Evolutionary conservation across 2,797 vertebrate genomes (phyloP).

Genomic region (Sebastes hopkinsi): DNA sequence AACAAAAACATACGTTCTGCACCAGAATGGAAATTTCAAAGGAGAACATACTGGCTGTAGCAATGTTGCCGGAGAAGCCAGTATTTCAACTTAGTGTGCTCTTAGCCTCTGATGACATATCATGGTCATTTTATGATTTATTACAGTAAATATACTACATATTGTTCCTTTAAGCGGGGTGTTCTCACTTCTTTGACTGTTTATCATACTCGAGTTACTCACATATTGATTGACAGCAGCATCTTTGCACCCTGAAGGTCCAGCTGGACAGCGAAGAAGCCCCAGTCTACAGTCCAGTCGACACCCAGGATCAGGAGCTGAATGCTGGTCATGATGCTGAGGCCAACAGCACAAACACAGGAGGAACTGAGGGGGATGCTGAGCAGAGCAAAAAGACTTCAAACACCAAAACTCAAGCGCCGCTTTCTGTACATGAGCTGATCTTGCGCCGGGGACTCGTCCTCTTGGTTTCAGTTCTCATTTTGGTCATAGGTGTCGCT

Average conservation of each 20-base stretch:
- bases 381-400: slow-evolving; percentile 40
- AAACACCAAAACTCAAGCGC: not conserved
- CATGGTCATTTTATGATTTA: no score
- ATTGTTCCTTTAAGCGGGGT: not conserved
- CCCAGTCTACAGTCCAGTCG: slow-evolving; percentile 60
- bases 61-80: no score
- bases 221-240: slow-evolving; percentile 1
- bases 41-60: no score
- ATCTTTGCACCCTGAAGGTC: slow-evolving; percentile 38
- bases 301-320: slow-evolving; percentile 60
- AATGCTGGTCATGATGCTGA: slow-evolving; percentile 19
- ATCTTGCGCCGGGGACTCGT: slow-evolving; percentile 72
- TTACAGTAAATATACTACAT: no score
- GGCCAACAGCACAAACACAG: not conserved
- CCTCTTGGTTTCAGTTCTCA: slow-evolving; percentile 43
- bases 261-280: slow-evolving; percentile 27
- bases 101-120: no score
- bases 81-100: no score
- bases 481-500: slow-evolving; percentile 78
- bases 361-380: not conserved
- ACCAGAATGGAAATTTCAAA: no score
- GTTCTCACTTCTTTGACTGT: not conserved
- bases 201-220: not conserved
- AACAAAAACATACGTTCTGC: no score
- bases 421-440: slow-evolving; percentile 74